Evolutionary conservation across 2,888 invertebrate genomes (phyloP).

Genomic region (Sceliomorpha sp.): DNA sequence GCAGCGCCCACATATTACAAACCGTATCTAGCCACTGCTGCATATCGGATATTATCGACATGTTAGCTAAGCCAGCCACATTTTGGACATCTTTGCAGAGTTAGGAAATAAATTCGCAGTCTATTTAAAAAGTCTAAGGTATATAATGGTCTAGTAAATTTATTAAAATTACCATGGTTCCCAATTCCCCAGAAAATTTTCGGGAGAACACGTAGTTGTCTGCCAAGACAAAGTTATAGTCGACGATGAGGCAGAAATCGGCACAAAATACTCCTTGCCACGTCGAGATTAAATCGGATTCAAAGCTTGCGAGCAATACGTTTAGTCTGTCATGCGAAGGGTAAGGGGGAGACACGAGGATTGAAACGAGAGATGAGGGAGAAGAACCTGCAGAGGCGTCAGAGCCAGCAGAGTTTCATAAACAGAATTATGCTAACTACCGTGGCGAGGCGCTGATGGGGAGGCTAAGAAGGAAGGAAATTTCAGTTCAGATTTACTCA

Average conservation of each 20-base stretch:
- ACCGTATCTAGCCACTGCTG: slow-evolving; percentile 1
- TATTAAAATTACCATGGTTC: too few relatives aligned
- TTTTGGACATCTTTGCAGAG: background rate
- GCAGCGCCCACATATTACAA: slow-evolving; percentile 3
- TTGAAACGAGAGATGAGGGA: slow-evolving; percentile 35
- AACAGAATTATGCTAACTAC: slow-evolving; percentile 81
- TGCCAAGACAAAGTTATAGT: too few relatives aligned
- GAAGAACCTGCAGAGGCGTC: slow-evolving; percentile 39
- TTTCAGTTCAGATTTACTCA: slow-evolving; percentile 61
- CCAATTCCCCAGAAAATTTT: too few relatives aligned
- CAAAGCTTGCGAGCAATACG: slow-evolving; percentile 61
- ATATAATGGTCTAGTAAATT: too few relatives aligned
- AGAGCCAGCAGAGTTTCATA: slow-evolving; percentile 73
- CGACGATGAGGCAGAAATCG: too few relatives aligned
- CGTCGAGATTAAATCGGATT: slow-evolving; percentile 66
- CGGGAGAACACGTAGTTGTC: too few relatives aligned
- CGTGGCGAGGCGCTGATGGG: slow-evolving; percentile 64
- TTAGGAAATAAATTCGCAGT: too few relatives aligned
- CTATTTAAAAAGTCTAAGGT: too few relatives aligned
- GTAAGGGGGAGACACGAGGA: slow-evolving; percentile 35
- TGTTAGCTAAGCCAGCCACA: background rate
- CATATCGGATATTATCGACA: slow-evolving; percentile 13
- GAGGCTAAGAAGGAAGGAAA: slow-evolving; percentile 45
- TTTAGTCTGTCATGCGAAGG: slow-evolving; percentile 52
- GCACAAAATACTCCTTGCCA: slow-evolving; percentile 44